Evolutionary conservation across 2,797 vertebrate genomes (phyloP), one percentile per base, ranked within the genome.

Genomic region (Cichlasoma orientale): DNA sequence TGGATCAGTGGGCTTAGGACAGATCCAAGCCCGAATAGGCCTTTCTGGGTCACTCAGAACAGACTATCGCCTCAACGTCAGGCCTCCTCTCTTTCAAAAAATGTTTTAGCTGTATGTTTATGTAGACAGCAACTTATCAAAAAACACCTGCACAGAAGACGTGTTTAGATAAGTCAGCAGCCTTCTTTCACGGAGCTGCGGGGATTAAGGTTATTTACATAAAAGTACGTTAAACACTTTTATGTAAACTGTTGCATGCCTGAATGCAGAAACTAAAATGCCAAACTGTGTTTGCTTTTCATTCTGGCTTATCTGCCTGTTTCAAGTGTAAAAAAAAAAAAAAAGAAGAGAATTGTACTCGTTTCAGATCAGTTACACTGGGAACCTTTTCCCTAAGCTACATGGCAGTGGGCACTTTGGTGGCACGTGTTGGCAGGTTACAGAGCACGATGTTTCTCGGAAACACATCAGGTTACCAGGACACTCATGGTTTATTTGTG

Each of bases 1-100:
- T 82, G 89, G 91, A 92, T 92, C 90, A 92, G 87, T 86, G 82
- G 86, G 84, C 72, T 93, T 84, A 91, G 77, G 82, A 86, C 79
- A 82, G 82, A 88, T 90, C 86, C 85, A 76, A 82, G 85, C 63
- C 25, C 44, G 77, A 79, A 78, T 75, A 58, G 82, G 33, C 52
- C 74, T 90, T 87, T 90, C 86, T 91, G 89, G 90, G 90, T 93
- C 93, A 93, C 77, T 80, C 69, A 29, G 77, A 88, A 75, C 77
- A 72, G 55, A 69, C 63, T 36, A 74, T 27, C 12, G 21, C 66
- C 25, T 89, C 72, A 21, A 57, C 6, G 1, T 78, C 56, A 57
- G 72, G 21, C 29, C 50, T 74, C 56, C 55, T 27, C 44, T n/a
- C 27, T 1, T n/a, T 44, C 38, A 74, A 47, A 83, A 83, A 77